Percentiles rank a stretch among this genome's conserved stretches.
These are phyloP conservation scores for Montipora capricornis DNA, from an alignment of 64 coral and sea anemone species.

Conservation along the genomic window DNA sequence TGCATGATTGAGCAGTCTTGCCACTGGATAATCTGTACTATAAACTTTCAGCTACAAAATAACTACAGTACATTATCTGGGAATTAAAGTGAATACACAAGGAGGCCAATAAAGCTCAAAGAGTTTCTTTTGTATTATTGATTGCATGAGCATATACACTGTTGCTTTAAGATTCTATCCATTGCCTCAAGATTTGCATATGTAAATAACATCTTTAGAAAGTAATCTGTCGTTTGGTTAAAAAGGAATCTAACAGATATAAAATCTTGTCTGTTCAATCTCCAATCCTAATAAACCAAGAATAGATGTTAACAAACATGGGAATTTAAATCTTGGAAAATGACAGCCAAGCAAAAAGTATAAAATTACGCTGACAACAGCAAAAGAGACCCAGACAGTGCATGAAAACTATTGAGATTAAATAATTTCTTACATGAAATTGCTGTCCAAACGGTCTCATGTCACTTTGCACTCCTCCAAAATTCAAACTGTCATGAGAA, in stretches of 20 bases:
- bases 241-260: too few species aligned
- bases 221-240: too few species aligned
- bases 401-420: background rate
- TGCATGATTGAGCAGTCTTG: background rate
- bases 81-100: background rate
- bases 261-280: background rate
- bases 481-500: slow-evolving; percentile 8
- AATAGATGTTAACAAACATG: background rate
- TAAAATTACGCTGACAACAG: slow-evolving; percentile 1
- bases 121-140: background rate
- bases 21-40: background rate
- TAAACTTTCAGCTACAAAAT: background rate
- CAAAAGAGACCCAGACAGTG: background rate
- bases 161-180: too few species aligned
- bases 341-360: background rate
- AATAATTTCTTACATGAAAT: slow-evolving; percentile 3
- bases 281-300: background rate
- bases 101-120: background rate
- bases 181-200: background rate
- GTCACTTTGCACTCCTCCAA: background rate
- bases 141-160: too few species aligned
- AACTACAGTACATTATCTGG: background rate
- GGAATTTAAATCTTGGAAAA: background rate
- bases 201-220: background rate
- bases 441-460: slow-evolving; percentile 15